Base-by-base conservation (phyloP, 1,140 invertebrate genomes). In the Drosophila lacertosa region DNA sequence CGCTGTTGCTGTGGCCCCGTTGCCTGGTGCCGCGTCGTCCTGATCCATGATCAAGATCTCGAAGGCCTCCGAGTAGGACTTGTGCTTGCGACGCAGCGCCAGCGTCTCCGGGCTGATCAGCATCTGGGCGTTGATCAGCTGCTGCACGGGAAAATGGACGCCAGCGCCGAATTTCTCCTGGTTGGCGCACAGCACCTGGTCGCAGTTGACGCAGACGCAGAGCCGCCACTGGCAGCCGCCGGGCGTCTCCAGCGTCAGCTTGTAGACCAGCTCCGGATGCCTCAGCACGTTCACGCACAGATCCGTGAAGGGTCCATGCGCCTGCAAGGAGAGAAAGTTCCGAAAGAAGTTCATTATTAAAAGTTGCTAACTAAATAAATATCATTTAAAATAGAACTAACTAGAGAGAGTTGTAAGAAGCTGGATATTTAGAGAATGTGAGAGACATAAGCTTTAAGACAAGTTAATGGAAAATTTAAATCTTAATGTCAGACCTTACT, bases 221-320 rank as follows among this genome's bases (percentile, higher is more conserved):
- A 91, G 44, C 44, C 79, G 72, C 90, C 90, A 91, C 16, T 1
- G n/a, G 11, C 0, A 50, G 22, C 48, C 62, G 5, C 0, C 16
- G 16, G 44, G 40, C 2, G 50, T 48, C 0, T 90, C 68, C n/a
- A 91, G 15, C 10, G 78, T 86, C 18, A 88, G 16, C 5, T 68
- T 68, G 6, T 64, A 84, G 4, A 91, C 60, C 20, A 91, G 40
- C 44, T 75, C 72, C 2, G 47, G 62, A 57, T 81, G 76, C 26
- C 51, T 77, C 10, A 91, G 72, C 9, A 26, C 48, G 42, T 73
- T 74, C 22, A 90, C 65, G 13, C 26, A 73, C 24, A 91, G 64
- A 67, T 91, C 88, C 42, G 72, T 47, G 63, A 90, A 74, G 50
- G 88, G 90, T 57, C 83, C 89, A 78, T 70, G 39, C n/a, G 77